Percentiles rank a stretch among this genome's conserved stretches.
Evolutionary conservation across 2,113 vertebrate genomes (phyloP).

Genomic region (Channa argus): DNA sequence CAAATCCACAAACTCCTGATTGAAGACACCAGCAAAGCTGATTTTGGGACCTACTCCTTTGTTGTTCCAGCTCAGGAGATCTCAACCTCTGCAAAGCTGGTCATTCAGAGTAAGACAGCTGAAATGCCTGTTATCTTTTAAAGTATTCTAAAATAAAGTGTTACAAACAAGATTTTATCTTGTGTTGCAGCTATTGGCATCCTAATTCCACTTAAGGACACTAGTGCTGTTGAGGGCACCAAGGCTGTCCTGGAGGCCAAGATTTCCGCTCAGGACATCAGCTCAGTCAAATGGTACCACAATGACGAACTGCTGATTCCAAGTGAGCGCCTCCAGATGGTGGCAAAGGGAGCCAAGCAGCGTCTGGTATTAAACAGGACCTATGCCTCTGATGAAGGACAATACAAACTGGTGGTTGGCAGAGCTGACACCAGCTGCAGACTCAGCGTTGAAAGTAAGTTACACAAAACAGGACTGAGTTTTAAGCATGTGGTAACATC

Average conservation of each 20-base stretch:
- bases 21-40: constrained; percentile 91
- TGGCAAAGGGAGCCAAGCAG: constrained; percentile 96
- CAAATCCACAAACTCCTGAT: constrained; percentile 93
- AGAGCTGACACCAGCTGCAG: constrained; percentile 91
- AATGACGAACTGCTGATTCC: constrained; percentile 86
- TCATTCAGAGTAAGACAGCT: constrained; percentile 89
- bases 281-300: constrained; percentile 94
- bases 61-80: constrained; percentile 88
- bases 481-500: not conserved
- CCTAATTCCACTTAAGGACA: constrained; percentile 89
- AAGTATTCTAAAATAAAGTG: not conserved
- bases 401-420: constrained; percentile 90
- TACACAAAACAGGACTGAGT: not conserved
- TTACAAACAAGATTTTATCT: constrained; percentile 7
- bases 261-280: constrained; percentile 93
- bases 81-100: constrained; percentile 87
- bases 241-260: constrained; percentile 95
- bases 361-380: constrained; percentile 91
- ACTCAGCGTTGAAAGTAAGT: constrained; percentile 90
- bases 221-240: constrained; percentile 90
- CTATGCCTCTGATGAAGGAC: constrained; percentile 91
- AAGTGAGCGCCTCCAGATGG: constrained; percentile 89
- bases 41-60: constrained; percentile 91
- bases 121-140: not conserved
- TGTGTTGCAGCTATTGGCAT: constrained; percentile 88